Conservation (phyloP, 2,888 invertebrate genomes). For the Phyllotreta cruciferae region DNA sequence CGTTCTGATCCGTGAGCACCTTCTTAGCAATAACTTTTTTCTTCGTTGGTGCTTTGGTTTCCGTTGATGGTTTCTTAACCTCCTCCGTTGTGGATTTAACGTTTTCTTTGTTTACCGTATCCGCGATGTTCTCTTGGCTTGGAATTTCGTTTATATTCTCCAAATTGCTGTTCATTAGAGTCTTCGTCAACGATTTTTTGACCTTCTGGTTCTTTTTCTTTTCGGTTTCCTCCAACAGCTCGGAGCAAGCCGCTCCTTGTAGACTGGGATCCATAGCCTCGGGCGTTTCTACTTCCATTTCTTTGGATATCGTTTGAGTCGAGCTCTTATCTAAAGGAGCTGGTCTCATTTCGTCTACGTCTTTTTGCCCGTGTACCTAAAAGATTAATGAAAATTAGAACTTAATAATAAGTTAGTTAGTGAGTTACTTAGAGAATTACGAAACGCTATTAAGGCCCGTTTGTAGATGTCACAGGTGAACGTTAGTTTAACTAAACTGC, state of each 20-base stretch:
- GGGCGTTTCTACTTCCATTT: conserved; percentile 53
- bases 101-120: conserved; percentile 52
- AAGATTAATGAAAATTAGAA: background rate
- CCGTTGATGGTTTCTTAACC: conserved; percentile 44
- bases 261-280: conserved; percentile 51
- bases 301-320: conserved; percentile 53
- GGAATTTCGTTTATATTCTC: conserved; percentile 58
- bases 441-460: too few species aligned
- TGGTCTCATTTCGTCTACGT: conserved; percentile 51
- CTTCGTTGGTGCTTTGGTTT: conserved; percentile 50
- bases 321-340: conserved; percentile 53
- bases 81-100: conserved; percentile 29
- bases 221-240: conserved; percentile 58
- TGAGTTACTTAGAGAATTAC: too few species aligned
- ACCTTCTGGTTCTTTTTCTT: conserved; percentile 54
- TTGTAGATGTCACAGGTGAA: too few species aligned
- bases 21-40: conserved; percentile 56
- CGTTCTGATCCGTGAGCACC: conserved; percentile 56
- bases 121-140: conserved; percentile 54
- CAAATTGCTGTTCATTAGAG: conserved; percentile 46
- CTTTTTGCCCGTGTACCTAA: conserved; percentile 49
- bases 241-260: conserved; percentile 60
- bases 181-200: conserved; percentile 53
- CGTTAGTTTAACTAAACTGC: background rate
- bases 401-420: too few species aligned